These are phyloP conservation scores for Lordiphosa andalusiaca DNA, from an alignment of 2,888 invertebrate genomes.

Conservation along the genomic window DNA sequence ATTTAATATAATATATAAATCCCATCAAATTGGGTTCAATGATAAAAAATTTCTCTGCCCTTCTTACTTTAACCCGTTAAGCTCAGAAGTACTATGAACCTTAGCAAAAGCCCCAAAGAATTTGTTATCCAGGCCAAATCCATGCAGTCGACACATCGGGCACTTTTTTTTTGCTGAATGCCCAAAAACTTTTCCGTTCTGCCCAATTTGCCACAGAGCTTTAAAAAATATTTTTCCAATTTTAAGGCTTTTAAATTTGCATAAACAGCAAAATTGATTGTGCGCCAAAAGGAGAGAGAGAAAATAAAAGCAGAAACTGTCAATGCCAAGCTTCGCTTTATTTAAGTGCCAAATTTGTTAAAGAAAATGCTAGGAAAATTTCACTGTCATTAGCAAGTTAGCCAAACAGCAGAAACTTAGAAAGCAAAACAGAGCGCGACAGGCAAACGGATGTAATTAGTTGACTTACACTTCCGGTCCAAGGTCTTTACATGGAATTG, in stretches of 20 bases:
- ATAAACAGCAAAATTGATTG: constrained; percentile 46
- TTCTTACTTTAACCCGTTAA: too few relatives aligned
- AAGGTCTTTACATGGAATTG: constrained; percentile 19
- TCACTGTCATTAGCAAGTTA: constrained; percentile 19
- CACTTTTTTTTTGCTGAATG: constrained; percentile 13
- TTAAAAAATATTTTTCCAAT: constrained; percentile 3
- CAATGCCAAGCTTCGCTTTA: constrained; percentile 22
- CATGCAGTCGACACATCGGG: constrained; percentile 21
- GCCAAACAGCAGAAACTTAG: too few relatives aligned
- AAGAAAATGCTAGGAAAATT: constrained; percentile 9
- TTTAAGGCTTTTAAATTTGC: constrained; percentile 33
- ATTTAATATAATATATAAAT: too few relatives aligned
- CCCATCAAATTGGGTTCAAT: too few relatives aligned
- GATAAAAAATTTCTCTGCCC: neutral
- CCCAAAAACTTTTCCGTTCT: constrained; percentile 24
- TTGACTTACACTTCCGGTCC: constrained; percentile 30
- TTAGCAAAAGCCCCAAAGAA: constrained; percentile 1
- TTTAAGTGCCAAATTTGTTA: constrained; percentile 13
- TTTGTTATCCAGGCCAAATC: constrained; percentile 17
- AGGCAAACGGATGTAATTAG: constrained; percentile 56
- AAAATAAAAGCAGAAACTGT: constrained; percentile 3
- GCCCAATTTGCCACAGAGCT: constrained; percentile 8
- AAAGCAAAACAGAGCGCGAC: constrained; percentile 2
- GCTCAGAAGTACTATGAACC: too few relatives aligned
- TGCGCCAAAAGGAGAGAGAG: constrained; percentile 18